Evolutionary conservation across 2,888 invertebrate species (phyloP), one percentile per base, ranked within the genome.

Genomic region (Aphidoletes aphidimyza): DNA sequence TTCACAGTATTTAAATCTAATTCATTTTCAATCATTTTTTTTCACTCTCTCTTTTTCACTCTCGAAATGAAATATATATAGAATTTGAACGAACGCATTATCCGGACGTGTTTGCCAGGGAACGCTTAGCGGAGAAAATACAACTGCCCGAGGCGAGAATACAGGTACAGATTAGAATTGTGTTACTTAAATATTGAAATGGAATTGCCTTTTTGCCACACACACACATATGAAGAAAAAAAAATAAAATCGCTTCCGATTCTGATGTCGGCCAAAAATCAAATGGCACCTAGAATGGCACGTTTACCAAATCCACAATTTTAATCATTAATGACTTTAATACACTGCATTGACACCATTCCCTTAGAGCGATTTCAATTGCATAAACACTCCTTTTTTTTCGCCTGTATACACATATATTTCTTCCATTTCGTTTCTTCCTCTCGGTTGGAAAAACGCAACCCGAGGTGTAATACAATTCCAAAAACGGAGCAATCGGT

Each of bases 61-160:
- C n/a, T n/a, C n/a, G n/a, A n/a, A n/a, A n/a, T n/a, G n/a, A n/a
- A n/a, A n/a, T n/a, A n/a, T n/a, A n/a, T n/a, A 54, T 22, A 69
- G 98, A 98, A 93, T 98, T 98, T 92, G 97, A 98, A 92, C 92
- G 97, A 91, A 98, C 98, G 88, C 98, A 98, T 91, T 98, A 98
- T 91, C 98, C 98, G 86, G 98, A 98, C 91, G 98, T 98, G 87
- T 98, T 98, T 91, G 97, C 98, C 87, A 92, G 98, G 88, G 98
- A 98, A 91, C 93, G 97, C 91, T 93, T 98, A 90, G 98, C 98
- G 86, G 96, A 95, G 92, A 97, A 97, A 94, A 98, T 98, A 92
- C 96, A 96, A 93, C 95, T 98, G 91, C 98, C 97, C 92, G 98
- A 98, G 94, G 98, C 98, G 92, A 95, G 98, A 94, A 98, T 98